Evolutionary conservation across 2,888 invertebrate species (phyloP), one percentile per base, ranked within the genome.

Genomic region (Acanthoscelides obtectus): DNA sequence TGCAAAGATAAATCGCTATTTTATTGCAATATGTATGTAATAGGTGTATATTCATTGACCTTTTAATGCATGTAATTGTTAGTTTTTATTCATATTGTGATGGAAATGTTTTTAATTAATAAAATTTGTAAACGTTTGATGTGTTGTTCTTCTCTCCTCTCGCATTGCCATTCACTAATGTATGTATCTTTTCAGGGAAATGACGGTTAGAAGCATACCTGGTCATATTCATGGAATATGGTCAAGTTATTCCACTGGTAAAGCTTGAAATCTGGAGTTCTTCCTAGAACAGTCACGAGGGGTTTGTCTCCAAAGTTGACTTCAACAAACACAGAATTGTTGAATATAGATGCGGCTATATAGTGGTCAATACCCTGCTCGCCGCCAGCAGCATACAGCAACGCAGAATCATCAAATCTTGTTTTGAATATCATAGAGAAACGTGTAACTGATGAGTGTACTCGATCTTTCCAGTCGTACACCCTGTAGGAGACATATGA

Each of bases 331-430:
- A 98, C 91, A 73, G 92, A 92, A 82, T 93, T 92, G 82, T 94
- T 92, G 82, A 92, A 91, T 79, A 97, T 92, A 0, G 95, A 93
- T 20, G 95, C 92, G 4, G 96, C 95, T 25, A 97, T 92, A 84
- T 97, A 96, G 83, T 96, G 97, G 81, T 95, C 93, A 79, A 94
- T 93, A 45, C 93, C 93, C 71, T 93, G 92, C 69, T 94, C 94
- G 82, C 96, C 96, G 21, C 97, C 97, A 78, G 96, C 95, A 3
- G 97, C 97, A 84, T 97, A 97, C 83, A 97, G 94, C 74, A 98
- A 85, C 1, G 94, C 95, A 8, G 97, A 97, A 82, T 97, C 94
- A 83, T 96, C 95, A 86, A 95, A 94, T 79, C 92, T 90, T 8
- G 97, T 97, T 91, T 93, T 94, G 86, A 97, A 97, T 84, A 94